These are phyloP conservation scores for Bombus balteatus DNA, from an alignment of 1,140 invertebrate species.

Conservation along the genomic window DNA sequence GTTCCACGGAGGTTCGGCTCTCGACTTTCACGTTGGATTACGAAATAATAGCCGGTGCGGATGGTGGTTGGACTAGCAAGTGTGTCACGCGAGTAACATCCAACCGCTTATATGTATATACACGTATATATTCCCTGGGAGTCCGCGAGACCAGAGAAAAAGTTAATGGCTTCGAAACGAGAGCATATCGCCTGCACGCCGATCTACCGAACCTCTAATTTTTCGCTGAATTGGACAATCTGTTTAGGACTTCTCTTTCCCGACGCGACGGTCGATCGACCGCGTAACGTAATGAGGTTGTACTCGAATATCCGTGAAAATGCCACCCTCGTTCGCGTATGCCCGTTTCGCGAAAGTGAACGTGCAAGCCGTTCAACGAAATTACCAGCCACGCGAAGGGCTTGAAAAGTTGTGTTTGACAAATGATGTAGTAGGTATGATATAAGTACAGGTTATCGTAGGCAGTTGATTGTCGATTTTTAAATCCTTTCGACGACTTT, in stretches of 20 bases:
- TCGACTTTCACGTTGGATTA: slow-evolving; percentile 39
- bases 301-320: slow-evolving; percentile 38
- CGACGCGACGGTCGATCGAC: slow-evolving; percentile 21
- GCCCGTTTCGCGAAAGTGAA: slow-evolving; percentile 2
- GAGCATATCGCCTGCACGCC: neutral
- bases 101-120: too few species aligned
- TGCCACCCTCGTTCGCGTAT: neutral
- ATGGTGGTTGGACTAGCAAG: slow-evolving; percentile 3
- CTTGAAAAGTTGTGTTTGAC: neutral
- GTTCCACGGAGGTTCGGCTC: neutral
- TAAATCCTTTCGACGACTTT: neutral
- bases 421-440: neutral
- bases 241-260: slow-evolving; percentile 19
- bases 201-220: neutral
- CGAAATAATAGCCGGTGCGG: slow-evolving; percentile 45
- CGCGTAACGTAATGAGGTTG: slow-evolving; percentile 35
- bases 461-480: neutral
- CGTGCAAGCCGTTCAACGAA: neutral
- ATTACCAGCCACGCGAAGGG: neutral
- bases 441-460: too few species aligned
- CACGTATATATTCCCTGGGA: neutral
- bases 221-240: slow-evolving; percentile 38
- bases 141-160: neutral
- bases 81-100: slow-evolving; percentile 9
- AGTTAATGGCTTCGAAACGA: neutral